These are phyloP conservation scores for Campoletis sonorensis DNA, from an alignment of 1,140 invertebrate species.

Conservation along the genomic window DNA sequence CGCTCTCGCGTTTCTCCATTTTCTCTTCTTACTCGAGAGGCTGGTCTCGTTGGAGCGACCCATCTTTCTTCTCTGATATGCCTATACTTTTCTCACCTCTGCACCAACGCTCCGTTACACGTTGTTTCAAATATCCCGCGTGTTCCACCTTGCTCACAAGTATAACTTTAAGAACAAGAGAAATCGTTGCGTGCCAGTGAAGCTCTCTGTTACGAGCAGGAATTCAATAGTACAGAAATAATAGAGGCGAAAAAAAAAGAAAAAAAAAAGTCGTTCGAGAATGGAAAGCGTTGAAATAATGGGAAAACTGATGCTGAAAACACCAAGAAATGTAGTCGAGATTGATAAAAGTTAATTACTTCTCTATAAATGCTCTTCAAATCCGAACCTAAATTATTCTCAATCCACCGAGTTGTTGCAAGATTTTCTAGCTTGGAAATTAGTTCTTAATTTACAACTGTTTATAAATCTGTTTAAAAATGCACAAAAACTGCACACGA, in stretches of 20 bases:
- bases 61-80: conserved; percentile 15
- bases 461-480: too few species aligned
- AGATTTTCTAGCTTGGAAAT: neutral
- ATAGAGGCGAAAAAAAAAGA: neutral
- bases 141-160: neutral
- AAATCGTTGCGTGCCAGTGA: neutral
- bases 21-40: conserved; percentile 19
- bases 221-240: conserved; percentile 1
- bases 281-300: conserved; percentile 20
- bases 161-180: neutral
- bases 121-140: neutral
- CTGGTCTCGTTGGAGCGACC: neutral
- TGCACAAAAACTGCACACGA: too few species aligned
- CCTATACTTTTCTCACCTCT: neutral
- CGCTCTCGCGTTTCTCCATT: conserved; percentile 28
- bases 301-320: neutral
- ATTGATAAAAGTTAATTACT: neutral
- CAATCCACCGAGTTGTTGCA: neutral
- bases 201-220: conserved; percentile 1
- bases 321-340: neutral
- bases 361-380: neutral
- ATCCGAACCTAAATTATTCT: neutral
- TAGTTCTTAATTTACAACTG: too few species aligned
- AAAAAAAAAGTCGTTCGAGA: neutral
- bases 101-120: neutral